Evolutionary conservation across 2,888 invertebrate species (phyloP), one percentile per base, ranked within the genome.

Genomic region (Ichneumoninae sp.): DNA sequence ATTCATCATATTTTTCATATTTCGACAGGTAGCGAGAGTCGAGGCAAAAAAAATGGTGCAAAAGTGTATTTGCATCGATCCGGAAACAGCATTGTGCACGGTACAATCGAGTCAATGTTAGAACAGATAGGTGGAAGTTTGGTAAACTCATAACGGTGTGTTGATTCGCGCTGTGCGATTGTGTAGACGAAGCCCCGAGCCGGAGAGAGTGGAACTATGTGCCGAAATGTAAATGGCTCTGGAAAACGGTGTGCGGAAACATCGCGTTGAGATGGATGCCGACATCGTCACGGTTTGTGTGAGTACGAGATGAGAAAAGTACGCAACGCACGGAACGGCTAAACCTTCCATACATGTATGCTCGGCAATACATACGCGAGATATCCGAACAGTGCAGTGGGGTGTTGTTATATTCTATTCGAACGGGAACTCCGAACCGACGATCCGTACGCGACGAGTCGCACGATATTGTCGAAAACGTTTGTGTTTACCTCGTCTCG

Each of bases 331-430:
- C 6, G 33, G 63, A 75, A 52, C 47, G 65, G 50, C 50, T 7
- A 75, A 65, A 75, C 47, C 65, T 65, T 75, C 52, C 30, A 65
- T 36, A 75, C 75, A 73, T 30, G 36, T 50, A 63, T 50, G 60
- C 60, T n/a, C 40, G 13, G 7, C 54, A n/a, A 36, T 10, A 57
- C 36, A 19, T 10, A 57, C 36, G 36, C 19, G 30, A 16, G 63
- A 54, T 63, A 63, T 13, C 1, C 63, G 63, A 5, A 63, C 26
- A 40, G 4, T 19, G 63, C 26, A 63, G 33, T 33, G 26, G 33
- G 4, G 1, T 63, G 63, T 63, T 63, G 5, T 40, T 63, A 33
- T 26, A 30, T 30, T 36, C n/a, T 16, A 13, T 6, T 33, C 36
- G 13, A 33, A 36, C 36, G 57, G 13, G 26, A 57, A 57, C 26